Evolutionary conservation across 2,113 vertebrate genomes (phyloP).

Genomic region (Malurus elegans): DNA sequence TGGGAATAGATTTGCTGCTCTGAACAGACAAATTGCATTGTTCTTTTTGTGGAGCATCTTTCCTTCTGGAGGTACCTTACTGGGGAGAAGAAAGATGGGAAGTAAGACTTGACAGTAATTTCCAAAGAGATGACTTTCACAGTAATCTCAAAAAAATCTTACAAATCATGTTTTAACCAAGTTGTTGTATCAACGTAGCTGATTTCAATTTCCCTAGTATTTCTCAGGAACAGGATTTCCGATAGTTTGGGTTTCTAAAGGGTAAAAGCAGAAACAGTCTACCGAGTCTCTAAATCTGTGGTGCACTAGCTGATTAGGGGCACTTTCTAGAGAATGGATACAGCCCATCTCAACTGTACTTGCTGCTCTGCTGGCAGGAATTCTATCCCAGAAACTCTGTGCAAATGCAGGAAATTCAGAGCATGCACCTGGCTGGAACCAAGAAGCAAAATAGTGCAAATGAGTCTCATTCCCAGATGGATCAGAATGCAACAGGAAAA

Average conservation of each 20-base stretch:
- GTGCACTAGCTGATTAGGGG: accelerated
- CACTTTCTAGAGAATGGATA: neutral
- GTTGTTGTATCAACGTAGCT: neutral
- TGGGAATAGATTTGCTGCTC: neutral
- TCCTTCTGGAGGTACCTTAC: neutral
- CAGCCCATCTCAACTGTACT: neutral
- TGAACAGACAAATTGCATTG: neutral
- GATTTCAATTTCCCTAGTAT: neutral
- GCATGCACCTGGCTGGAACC: neutral
- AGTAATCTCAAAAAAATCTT: neutral
- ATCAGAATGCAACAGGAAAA: neutral
- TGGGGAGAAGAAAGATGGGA: neutral
- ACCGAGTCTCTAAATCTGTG: neutral
- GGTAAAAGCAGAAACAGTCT: neutral
- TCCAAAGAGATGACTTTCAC: neutral
- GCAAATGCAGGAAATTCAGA: neutral
- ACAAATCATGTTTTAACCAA: neutral
- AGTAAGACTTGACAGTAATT: neutral
- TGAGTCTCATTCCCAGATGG: neutral
- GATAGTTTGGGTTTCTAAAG: neutral
- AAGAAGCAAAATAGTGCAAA: neutral
- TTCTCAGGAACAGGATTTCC: neutral
- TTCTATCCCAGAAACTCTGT: neutral
- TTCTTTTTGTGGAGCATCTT: neutral
- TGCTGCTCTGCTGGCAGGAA: neutral